Evolutionary conservation across 2,113 vertebrate species (phyloP), one percentile per base, ranked within the genome.

Genomic region (Nycticebus coucang): DNA sequence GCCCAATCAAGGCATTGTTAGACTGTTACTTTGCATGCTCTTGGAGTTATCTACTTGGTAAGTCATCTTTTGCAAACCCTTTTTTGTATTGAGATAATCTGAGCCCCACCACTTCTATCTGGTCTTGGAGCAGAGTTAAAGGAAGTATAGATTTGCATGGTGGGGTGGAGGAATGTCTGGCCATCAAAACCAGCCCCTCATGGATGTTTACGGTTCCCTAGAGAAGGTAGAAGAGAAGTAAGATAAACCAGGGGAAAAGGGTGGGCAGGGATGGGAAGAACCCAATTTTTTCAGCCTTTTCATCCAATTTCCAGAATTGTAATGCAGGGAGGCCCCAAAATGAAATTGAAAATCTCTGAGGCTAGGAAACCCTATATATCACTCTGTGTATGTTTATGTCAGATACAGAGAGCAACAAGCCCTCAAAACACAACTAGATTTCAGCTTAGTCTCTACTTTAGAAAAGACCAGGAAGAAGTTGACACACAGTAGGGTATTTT

Each of bases 381-480:
- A 82, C 22, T 83, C 77, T 59, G 9, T 33, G 3, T 60, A 74
- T 30, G 4, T 66, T 92, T 77, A 26, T 55, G 17, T 72, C 30
- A 6, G 17, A 7, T 35, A 77, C 30, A 60, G 41, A 66, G 22
- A 78, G n/a, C 81, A 66, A 66, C 50, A 68, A 30, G 9, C 33
- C 18, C 37, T 82, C 33, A 14, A 28, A 78, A 68, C 21, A 59
- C 57, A 88, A 62, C 35, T 77, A 68, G 15, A 19, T 33, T 91
- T 89, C 71, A 91, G 64, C 30, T 94, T 90, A 2, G 37, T 96
- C 24, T 24, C 97, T 97, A 95, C 68, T 87, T 86, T 82, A 81
- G 22, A 64, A 60, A 93, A 33, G 4, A 57, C 33, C 66, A 94
- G 82, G 59, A 97, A 96, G 33, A 95, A 97, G 91, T 88, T 80